phyloP scores from a whole-genome alignment of 2,888 invertebrate genomes.

The Rhorus exstirpatorius region DNA sequence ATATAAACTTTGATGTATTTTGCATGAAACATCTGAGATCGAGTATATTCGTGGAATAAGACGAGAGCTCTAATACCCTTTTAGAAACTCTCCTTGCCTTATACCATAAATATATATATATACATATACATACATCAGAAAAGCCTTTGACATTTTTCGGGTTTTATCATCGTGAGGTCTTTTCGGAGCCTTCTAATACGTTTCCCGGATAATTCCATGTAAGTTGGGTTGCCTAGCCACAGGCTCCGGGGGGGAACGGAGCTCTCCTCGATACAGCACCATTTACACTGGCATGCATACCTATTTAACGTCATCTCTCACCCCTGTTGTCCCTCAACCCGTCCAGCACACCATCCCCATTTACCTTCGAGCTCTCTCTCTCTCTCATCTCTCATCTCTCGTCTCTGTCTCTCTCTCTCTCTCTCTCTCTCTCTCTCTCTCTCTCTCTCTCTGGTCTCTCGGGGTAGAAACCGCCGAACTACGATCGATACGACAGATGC shows the following conservation, averaged over 20 bases:
- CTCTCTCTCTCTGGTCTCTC: background rate
- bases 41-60: constrained; percentile 79
- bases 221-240: constrained; percentile 85
- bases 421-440: constrained; percentile 22
- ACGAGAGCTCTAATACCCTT: constrained; percentile 84
- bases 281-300: constrained; percentile 79
- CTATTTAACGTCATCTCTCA: constrained; percentile 34
- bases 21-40: constrained; percentile 44
- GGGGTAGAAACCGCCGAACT: constrained; percentile 70
- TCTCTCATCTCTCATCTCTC: constrained; percentile 10
- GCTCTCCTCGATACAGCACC: constrained; percentile 66
- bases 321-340: constrained; percentile 66
- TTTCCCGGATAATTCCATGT: constrained; percentile 83
- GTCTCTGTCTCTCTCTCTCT: constrained; percentile 6
- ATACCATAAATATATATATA: constrained; percentile 66
- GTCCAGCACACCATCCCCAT: constrained; percentile 49
- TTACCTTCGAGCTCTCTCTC: constrained; percentile 56
- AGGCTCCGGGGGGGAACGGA: constrained; percentile 76
- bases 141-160: constrained; percentile 81
- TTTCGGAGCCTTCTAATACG: constrained; percentile 82
- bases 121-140: constrained; percentile 74
- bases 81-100: constrained; percentile 80
- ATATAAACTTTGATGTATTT: constrained; percentile 30
- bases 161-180: constrained; percentile 66
- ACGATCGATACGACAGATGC: constrained; percentile 85